A percentile compares a stretch with the other conserved stretches of the same genome.
Evolutionary conservation across 1,140 invertebrate species (phyloP).

Genomic region (Drosophila bocki): DNA sequence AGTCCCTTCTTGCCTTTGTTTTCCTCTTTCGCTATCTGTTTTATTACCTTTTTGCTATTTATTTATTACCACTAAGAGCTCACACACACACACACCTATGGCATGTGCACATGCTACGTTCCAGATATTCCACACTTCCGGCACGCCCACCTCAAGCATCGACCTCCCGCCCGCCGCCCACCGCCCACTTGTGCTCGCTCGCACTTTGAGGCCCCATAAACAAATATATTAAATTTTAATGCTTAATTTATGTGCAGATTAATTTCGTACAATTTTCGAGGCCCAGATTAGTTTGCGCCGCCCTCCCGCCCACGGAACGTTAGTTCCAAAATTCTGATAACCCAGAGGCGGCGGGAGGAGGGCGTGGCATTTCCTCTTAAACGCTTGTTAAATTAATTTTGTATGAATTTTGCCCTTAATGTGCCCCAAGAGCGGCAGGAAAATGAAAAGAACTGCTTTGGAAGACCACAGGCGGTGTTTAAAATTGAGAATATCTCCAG

Average conservation of each 20-base stretch:
- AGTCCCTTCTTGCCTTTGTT: background rate
- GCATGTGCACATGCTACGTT: background rate
- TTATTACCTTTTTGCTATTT: slow-evolving; percentile 66
- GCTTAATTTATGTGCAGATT: slow-evolving; percentile 69
- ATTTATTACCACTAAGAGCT: slow-evolving; percentile 59
- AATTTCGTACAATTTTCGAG: slow-evolving; percentile 68
- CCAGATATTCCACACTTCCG: slow-evolving; percentile 36
- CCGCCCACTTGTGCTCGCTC: slow-evolving; percentile 3
- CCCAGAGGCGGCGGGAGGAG: background rate
- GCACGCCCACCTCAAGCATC: slow-evolving; percentile 22
- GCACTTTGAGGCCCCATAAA: slow-evolving; percentile 54
- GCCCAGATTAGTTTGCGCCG: slow-evolving; percentile 56
- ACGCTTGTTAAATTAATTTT: slow-evolving; percentile 41
- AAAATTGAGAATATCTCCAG: background rate
- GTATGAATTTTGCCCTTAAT: slow-evolving; percentile 37
- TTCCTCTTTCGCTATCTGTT: slow-evolving; percentile 39
- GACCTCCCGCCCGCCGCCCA: background rate
- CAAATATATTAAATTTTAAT: slow-evolving; percentile 72
- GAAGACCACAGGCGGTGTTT: background rate
- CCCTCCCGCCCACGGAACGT: slow-evolving; percentile 2
- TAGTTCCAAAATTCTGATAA: slow-evolving; percentile 10
- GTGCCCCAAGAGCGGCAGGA: background rate
- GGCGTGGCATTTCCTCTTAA: slow-evolving; percentile 18
- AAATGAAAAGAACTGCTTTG: background rate
- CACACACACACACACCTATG: slow-evolving; percentile 5